These are phyloP conservation scores for Ciconia stormi DNA, from an alignment of 2,113 vertebrate genomes.

Conservation along the genomic window DNA sequence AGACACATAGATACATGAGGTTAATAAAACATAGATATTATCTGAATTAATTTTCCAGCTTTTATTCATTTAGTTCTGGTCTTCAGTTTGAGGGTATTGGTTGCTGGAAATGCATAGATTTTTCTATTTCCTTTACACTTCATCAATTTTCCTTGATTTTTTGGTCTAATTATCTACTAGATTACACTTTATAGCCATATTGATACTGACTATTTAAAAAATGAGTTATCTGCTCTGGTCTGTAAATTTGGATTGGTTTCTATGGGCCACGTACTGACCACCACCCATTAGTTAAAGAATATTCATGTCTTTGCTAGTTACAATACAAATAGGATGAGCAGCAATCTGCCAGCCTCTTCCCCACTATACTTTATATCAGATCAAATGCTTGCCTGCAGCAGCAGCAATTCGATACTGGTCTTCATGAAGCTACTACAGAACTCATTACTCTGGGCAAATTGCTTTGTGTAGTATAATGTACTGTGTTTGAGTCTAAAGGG, in stretches of 20 bases:
- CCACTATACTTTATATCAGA: neutral
- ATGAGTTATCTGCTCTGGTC: neutral
- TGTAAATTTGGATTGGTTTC: neutral
- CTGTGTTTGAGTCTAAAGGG: conserved; percentile 61
- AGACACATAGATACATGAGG: neutral
- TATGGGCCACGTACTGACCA: neutral
- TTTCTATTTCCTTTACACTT: conserved; percentile 1
- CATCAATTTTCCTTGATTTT: neutral
- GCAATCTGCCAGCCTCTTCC: neutral
- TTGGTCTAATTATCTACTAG: conserved; percentile 23
- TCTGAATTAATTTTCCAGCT: neutral
- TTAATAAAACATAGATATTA: neutral
- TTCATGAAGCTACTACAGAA: conserved; percentile 63
- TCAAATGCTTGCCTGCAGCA: conserved; percentile 60
- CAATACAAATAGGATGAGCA: neutral
- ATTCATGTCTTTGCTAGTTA: neutral
- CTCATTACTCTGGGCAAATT: conserved; percentile 77
- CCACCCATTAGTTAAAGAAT: neutral
- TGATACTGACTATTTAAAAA: conserved; percentile 14
- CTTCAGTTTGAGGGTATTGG: neutral
- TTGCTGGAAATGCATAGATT: neutral
- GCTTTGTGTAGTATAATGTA: conserved; percentile 70
- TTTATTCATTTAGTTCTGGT: neutral
- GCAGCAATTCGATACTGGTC: conserved; percentile 57
- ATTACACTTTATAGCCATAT: conserved; percentile 27